These are phyloP conservation scores for Dendrolimus kikuchii DNA, from an alignment of 1,140 invertebrate species.

Conservation along the genomic window DNA sequence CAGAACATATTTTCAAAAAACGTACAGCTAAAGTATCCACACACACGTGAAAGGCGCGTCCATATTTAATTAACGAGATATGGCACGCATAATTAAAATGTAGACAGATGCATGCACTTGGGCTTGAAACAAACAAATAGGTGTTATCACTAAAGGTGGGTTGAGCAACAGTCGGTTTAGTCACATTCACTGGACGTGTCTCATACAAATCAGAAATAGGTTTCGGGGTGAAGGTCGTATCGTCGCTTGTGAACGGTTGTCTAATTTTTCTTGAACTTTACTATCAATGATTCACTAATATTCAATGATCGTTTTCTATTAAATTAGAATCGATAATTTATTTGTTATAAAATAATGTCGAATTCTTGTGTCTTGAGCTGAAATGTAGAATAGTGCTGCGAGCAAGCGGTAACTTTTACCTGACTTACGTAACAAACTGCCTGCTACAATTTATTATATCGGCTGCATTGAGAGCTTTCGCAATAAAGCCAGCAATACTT, in stretches of 20 bases:
- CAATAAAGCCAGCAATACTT: slow-evolving; percentile 47
- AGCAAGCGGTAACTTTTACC: slow-evolving; percentile 63
- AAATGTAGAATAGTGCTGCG: slow-evolving; percentile 47
- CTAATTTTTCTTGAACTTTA: slow-evolving; percentile 14
- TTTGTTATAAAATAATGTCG: neutral
- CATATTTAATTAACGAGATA: slow-evolving; percentile 10
- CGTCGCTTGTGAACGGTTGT: slow-evolving; percentile 13
- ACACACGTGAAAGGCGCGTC: neutral
- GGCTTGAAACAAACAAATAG: slow-evolving; percentile 12
- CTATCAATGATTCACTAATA: slow-evolving; percentile 1
- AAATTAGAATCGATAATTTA: too few relatives aligned
- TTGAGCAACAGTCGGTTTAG: slow-evolving; percentile 20
- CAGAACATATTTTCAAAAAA: too few relatives aligned
- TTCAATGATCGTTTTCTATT: neutral
- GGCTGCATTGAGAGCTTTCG: slow-evolving; percentile 56
- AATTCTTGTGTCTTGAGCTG: slow-evolving; percentile 19
- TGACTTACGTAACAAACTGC: slow-evolving; percentile 48
- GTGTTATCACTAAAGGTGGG: slow-evolving; percentile 14
- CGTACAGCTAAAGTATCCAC: too few relatives aligned
- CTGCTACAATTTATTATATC: slow-evolving; percentile 60
- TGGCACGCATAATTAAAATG: slow-evolving; percentile 8
- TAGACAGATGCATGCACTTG: slow-evolving; percentile 3
- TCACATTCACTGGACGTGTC: slow-evolving; percentile 21
- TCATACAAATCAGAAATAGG: slow-evolving; percentile 25
- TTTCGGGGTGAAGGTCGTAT: slow-evolving; percentile 30